Evolutionary conservation across 2,888 invertebrate species (phyloP), one percentile per base, ranked within the genome.

Genomic region (Nowickia ferox): DNA sequence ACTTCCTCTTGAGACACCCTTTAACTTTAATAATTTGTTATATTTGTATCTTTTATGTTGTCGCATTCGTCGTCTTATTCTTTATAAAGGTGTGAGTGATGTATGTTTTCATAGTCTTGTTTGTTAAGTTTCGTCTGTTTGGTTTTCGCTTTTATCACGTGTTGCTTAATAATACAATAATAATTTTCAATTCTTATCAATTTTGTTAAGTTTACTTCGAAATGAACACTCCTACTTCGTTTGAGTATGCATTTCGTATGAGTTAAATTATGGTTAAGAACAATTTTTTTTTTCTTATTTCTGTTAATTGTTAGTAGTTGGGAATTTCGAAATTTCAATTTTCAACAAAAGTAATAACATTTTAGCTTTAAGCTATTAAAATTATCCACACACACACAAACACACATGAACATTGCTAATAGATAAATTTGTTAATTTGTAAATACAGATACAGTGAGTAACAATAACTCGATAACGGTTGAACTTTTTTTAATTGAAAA

Each of bases 221-320:
- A 72, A 66, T 30, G 57, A 76, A 86, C 82, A 86, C 86, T 79
- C 86, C 86, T 76, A 79, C 83, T 86, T 86, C 82, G 40, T 30
- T 79, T 79, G 71, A 86, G 75, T 86, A 57, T 57, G 66, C 69
- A 66, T 48, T 82, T 61, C n/a, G 40, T 46, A 30, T 66, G 68
- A 68, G 61, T 51, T 48, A 59, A 74, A 63, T 78, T 51, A 69
- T 78, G 78, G 51, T 42, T 46, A 65, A 78, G 59, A n/a, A 57
- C 30, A 6, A 6, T 30, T 30, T 30, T 30, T 30, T 30, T 30
- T 30, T 30, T 30, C 30, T n/a, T 42, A 53, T 57, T 80, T 13
- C 59, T 65, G 59, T 72, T 75, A 69, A 75, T 84, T 79, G 68
- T 48, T 40, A 13, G 38, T 61, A 4, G 15, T 51, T 61, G 75